Percentiles rank a stretch among this genome's conserved stretches.
phyloP scores from a whole-genome alignment of 2,888 invertebrate genomes.

The Ferrisia virgata region DNA sequence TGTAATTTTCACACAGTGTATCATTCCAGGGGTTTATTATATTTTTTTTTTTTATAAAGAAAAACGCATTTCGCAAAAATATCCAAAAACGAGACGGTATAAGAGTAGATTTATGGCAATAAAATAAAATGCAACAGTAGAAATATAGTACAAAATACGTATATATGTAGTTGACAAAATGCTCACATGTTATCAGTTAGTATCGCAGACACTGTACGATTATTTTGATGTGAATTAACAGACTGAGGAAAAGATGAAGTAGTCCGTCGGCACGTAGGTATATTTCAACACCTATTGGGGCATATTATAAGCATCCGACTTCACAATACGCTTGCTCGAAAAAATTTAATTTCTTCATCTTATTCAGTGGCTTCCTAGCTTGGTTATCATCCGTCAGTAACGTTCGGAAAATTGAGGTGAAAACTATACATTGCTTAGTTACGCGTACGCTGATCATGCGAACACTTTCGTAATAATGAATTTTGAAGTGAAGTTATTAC shows the following conservation, averaged over 20 bases:
- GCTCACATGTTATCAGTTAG: not conserved
- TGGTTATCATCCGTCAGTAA: not conserved
- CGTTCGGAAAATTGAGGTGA: not conserved
- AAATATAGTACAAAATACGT: no score
- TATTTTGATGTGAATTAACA: not conserved
- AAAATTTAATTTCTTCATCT: not conserved
- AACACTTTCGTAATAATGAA: not conserved
- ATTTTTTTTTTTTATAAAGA: no score
- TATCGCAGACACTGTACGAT: not conserved
- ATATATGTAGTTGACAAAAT: no score
- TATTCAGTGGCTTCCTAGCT: not conserved
- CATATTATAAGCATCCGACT: not conserved
- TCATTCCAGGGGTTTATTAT: no score
- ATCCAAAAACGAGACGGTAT: no score
- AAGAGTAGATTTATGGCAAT: no score
- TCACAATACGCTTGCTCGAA: constrained; percentile 17
- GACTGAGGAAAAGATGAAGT: not conserved
- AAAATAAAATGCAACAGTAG: no score
- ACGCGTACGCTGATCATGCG: not conserved
- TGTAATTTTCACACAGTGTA: no score
- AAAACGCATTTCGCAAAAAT: no score
- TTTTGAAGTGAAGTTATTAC: not conserved
- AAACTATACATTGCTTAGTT: not conserved
- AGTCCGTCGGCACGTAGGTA: not conserved
- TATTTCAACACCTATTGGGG: not conserved